phyloP scores from a whole-genome alignment of 2,113 vertebrate genomes.

The Corvus hawaiiensis region DNA sequence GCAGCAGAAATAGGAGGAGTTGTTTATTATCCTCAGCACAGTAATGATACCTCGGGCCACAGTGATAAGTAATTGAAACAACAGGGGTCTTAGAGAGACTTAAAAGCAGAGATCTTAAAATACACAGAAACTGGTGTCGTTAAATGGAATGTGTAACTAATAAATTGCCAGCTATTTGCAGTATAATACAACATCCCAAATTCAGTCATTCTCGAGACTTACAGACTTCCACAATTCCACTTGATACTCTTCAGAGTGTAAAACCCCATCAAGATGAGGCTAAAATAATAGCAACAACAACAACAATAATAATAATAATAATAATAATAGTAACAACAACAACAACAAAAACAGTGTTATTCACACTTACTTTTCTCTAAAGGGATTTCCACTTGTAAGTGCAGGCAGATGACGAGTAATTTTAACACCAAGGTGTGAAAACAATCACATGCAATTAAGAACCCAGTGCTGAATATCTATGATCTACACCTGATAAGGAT shows the following conservation, averaged over 20 bases:
- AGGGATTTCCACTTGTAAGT: conserved; percentile 5
- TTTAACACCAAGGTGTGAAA: conserved; percentile 1
- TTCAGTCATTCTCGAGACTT: neutral
- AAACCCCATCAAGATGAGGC: neutral
- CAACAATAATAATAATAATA: neutral
- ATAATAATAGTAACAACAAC: neutral
- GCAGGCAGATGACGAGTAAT: neutral
- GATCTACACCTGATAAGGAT: neutral
- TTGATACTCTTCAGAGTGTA: neutral
- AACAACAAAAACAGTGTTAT: neutral
- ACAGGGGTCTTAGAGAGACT: conserved; percentile 26
- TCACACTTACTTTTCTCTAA: neutral
- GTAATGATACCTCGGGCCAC: conserved; percentile 51
- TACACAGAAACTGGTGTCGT: neutral
- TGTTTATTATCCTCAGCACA: conserved; percentile 30
- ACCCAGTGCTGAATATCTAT: neutral
- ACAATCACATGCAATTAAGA: neutral
- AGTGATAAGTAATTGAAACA: conserved; percentile 57
- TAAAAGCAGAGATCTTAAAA: conserved; percentile 40
- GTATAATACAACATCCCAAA: neutral
- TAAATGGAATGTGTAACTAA: conserved; percentile 41
- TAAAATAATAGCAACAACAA: neutral
- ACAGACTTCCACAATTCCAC: neutral
- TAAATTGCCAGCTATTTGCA: conserved; percentile 6
- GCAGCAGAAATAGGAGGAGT: conserved; percentile 18